Evolutionary conservation across 2,888 invertebrate genomes (phyloP), one percentile per base, ranked within the genome.

Genomic region (Leptopilina myrica): DNA sequence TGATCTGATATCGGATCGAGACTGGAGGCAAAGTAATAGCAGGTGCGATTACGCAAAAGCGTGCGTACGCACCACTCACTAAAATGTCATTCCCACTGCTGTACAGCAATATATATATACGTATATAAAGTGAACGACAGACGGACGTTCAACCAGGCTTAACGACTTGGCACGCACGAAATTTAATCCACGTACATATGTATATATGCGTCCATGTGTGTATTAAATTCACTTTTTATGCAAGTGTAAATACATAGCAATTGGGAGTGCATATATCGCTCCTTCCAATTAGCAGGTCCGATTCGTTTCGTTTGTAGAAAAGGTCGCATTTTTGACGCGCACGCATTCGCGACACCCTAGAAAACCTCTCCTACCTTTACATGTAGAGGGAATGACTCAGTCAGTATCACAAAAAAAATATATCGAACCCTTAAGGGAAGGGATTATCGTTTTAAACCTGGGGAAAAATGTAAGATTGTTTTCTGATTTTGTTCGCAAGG

Each of bases 21-120:
- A 64, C 76, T 62, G 59, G 20, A 73, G 76, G 76, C 73, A 76
- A 82, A 82, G 82, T 84, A 86, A 87, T 83, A 86, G 88, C 90
- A 90, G 89, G 89, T 90, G 89, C 87, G 87, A 88, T 88, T 88
- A 86, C 85, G 87, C 85, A 84, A 85, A 87, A 87, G 85, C 87
- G 87, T 85, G 86, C 85, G 84, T 86, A 84, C 85, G 87, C 87
- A 87, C 49, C 49, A 49, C 56, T 84, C 84, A 79, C 83, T 85
- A 80, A 89, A 90, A 88, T 89, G 90, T 89, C 90, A 90, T 86
- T 89, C 86, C 85, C 82, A 83, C 83, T 73, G 56, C 73, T 26
- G 6, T 49, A 11, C 49, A 49, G 49, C 33, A 12, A 49, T 43
- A 43, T 1, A 3, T 43, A 43, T 8, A 8, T 8, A 43, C 1